A percentile compares a stretch with the other conserved stretches of the same genome.
Conservation (phyloP, 2,113 vertebrate species). For the Mystacornis crossleyi region DNA sequence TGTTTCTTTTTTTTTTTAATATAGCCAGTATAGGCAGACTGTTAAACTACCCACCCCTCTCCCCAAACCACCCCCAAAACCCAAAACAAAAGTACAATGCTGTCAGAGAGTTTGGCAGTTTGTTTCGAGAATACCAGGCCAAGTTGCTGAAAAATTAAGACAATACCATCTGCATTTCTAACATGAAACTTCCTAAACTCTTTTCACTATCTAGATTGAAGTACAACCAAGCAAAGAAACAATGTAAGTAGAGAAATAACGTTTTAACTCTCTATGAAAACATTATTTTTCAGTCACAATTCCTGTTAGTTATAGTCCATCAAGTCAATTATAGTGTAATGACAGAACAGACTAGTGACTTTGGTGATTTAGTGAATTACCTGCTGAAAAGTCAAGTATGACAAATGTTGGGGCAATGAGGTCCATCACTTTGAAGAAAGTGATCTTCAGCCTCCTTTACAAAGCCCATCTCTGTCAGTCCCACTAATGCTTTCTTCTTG, state of each 20-base stretch:
- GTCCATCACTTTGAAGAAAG: neutral
- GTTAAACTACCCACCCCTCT: no score
- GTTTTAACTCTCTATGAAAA: neutral
- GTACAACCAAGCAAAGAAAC: neutral
- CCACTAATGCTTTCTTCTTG: neutral
- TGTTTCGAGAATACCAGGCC: neutral
- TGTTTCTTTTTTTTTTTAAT: neutral
- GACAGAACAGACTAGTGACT: neutral
- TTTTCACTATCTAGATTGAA: neutral
- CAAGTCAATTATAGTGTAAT: neutral
- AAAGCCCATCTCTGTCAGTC: neutral
- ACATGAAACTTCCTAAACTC: neutral
- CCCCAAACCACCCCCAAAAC: no score
- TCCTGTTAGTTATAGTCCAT: neutral
- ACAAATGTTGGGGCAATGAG: neutral
- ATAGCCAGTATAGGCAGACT: neutral
- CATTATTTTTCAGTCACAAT: neutral
- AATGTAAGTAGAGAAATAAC: neutral
- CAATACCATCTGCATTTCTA: neutral
- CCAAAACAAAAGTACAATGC: neutral
- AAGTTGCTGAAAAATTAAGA: neutral
- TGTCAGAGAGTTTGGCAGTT: neutral
- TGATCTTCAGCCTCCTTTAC: neutral
- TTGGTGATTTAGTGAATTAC: neutral
- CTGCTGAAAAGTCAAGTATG: neutral